Base-by-base conservation (phyloP, 2,797 vertebrate genomes). In the Lithobates pipiens region DNA sequence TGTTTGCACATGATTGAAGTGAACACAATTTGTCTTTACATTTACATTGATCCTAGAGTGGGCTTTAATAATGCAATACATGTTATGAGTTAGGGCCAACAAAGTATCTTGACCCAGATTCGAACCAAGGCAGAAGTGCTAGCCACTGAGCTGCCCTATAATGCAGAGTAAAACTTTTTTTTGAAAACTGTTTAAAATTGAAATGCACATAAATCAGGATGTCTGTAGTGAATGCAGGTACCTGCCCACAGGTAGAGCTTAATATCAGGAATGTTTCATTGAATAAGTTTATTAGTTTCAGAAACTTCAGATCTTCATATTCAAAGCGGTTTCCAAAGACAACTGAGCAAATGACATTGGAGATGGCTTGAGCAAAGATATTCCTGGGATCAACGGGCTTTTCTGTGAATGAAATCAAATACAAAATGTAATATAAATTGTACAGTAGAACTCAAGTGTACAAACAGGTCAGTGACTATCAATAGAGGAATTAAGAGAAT, bases 301-400 rank as follows among this genome's bases (percentile, higher is more conserved):
- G 77, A 54, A 95, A 95, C 46, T 89, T 81, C 27, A 88, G 68
- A 76, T 95, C 92, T 7, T 94, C 86, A 57, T 94, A 93, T 1
- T 73, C 76, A 85, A 95, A 96, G 63, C 93, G 91, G 25, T 93
- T 82, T 0, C 94, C 90, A 23, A 94, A 96, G 76, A 95, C 94
- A 77, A 96, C 61, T n/a, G 92, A 93, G 83, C 93, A 94, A 83
- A 95, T 93, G 5, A 95, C 92, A 1, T 95, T 95, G 82, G 94
- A 95, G 42, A 92, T 89, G 0, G 93, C 88, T 71, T 86, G 85
- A 16, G 4, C 36, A 13, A 86, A 69, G 5, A 86, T 86, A 83
- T 83, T 82, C 27, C 57, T 65, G 5, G 85, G 85, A 54, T 86
- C 75, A 3, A 39, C 16, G 0, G 75, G 75, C 44, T 27, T 65